phyloP scores from a whole-genome alignment of 1,140 invertebrate species.

The Drosophila nebulosa region DNA sequence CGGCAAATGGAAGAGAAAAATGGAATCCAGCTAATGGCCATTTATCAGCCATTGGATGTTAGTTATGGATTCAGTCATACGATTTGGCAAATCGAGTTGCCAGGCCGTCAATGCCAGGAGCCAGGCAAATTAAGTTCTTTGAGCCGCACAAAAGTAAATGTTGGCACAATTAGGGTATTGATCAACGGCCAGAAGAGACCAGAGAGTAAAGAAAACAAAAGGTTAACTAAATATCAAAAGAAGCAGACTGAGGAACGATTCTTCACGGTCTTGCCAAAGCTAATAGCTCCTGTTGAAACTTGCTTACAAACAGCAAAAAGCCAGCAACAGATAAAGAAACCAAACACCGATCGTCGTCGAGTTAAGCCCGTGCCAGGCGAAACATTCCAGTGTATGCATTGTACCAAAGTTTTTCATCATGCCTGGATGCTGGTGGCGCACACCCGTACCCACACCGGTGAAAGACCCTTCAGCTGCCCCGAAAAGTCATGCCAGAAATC shows the following conservation, averaged over 20 bases:
- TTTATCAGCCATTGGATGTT: background rate
- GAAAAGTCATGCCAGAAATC: conserved; percentile 84
- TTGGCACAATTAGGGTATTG: conserved; percentile 36
- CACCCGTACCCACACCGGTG: conserved; percentile 86
- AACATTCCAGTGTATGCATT: conserved; percentile 81
- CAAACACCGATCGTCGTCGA: conserved; percentile 35
- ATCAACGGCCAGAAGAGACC: background rate
- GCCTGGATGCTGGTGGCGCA: conserved; percentile 88
- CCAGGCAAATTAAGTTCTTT: background rate
- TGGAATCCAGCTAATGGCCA: conserved; percentile 36
- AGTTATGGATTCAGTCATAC: conserved; percentile 47
- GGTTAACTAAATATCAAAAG: background rate
- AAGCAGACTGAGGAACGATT: background rate
- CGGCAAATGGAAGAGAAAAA: conserved; percentile 41
- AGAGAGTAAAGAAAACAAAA: background rate
- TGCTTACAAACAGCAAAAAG: too few relatives aligned
- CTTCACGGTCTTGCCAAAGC: background rate
- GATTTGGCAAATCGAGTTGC: conserved; percentile 45
- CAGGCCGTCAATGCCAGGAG: background rate
- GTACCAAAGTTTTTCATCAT: conserved; percentile 83
- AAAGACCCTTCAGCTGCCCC: conserved; percentile 86
- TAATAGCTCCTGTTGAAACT: background rate
- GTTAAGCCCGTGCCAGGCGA: conserved; percentile 31
- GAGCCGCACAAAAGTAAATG: background rate
- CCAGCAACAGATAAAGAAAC: conserved; percentile 35